Conservation (phyloP, 2,888 invertebrate species). For the Sarcophaga subvicina region DNA sequence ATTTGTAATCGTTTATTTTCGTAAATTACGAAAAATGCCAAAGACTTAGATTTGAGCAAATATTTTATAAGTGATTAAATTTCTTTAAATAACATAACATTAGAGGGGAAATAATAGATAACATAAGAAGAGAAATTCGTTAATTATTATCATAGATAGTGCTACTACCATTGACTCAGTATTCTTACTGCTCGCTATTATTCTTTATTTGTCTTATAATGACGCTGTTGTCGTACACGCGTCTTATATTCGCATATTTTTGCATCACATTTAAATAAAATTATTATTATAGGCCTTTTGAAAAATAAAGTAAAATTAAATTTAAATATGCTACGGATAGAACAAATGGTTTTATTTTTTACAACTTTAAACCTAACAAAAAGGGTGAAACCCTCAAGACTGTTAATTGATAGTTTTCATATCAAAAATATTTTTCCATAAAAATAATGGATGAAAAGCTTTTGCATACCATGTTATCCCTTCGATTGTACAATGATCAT, state of each 20-base stretch:
- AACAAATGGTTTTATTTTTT: no score
- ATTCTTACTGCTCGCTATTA: background rate
- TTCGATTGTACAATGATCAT: background rate
- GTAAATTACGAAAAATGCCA: no score
- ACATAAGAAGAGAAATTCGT: background rate
- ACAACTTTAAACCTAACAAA: no score
- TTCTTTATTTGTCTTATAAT: background rate
- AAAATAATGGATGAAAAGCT: no score
- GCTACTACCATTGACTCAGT: background rate
- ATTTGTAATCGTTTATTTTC: no score
- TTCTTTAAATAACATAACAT: conserved; percentile 1
- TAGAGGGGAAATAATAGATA: background rate
- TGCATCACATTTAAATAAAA: conserved; percentile 39
- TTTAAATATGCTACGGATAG: no score
- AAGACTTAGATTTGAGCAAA: background rate
- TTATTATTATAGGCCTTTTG: background rate
- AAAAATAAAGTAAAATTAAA: background rate
- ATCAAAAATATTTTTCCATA: no score
- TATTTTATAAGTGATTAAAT: conserved; percentile 12
- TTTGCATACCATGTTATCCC: no score
- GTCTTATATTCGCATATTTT: conserved; percentile 51
- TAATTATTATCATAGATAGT: background rate
- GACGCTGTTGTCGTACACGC: conserved; percentile 40
- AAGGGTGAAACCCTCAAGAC: no score
- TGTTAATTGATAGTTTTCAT: no score